A percentile compares a stretch with the other conserved stretches of the same genome.
Conservation (phyloP, 2,888 invertebrate species). For the Drosophila anceps region DNA sequence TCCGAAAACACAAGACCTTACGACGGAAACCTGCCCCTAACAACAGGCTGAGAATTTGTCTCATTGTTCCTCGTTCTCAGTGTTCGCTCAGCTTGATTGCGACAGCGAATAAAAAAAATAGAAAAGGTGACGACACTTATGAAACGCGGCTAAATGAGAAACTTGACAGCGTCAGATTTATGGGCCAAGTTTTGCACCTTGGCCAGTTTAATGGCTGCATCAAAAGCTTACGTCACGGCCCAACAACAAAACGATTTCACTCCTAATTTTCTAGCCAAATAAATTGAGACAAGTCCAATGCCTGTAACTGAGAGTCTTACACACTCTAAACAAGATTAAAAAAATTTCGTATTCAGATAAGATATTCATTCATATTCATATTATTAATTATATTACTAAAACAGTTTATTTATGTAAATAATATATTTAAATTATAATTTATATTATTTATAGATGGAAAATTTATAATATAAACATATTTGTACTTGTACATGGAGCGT, state of each 20-base stretch:
- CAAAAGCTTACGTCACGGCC: conserved; percentile 23
- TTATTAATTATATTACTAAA: too few species aligned
- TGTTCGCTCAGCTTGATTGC: conserved; percentile 16
- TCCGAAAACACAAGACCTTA: conserved; percentile 12
- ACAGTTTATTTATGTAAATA: too few species aligned
- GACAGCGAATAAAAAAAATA: conserved; percentile 4
- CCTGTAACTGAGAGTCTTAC: neutral
- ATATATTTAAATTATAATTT: too few species aligned
- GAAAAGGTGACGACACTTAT: conserved; percentile 37
- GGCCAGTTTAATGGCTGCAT: conserved; percentile 34
- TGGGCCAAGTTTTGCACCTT: conserved; percentile 47
- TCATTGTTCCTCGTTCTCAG: conserved; percentile 20
- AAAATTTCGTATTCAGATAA: neutral
- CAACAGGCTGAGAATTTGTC: conserved; percentile 25
- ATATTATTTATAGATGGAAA: neutral
- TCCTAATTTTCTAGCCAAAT: conserved; percentile 8
- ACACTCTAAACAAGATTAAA: neutral
- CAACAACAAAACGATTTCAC: conserved; percentile 22
- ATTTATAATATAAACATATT: too few species aligned
- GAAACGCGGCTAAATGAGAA: conserved; percentile 53
- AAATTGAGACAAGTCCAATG: neutral
- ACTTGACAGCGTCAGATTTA: conserved; percentile 54
- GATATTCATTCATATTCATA: too few species aligned
- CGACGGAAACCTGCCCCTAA: neutral
- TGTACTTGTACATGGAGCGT: too few species aligned